Evolutionary conservation across 1,140 invertebrate genomes (phyloP).

Genomic region (Brachionus plicatilis): DNA sequence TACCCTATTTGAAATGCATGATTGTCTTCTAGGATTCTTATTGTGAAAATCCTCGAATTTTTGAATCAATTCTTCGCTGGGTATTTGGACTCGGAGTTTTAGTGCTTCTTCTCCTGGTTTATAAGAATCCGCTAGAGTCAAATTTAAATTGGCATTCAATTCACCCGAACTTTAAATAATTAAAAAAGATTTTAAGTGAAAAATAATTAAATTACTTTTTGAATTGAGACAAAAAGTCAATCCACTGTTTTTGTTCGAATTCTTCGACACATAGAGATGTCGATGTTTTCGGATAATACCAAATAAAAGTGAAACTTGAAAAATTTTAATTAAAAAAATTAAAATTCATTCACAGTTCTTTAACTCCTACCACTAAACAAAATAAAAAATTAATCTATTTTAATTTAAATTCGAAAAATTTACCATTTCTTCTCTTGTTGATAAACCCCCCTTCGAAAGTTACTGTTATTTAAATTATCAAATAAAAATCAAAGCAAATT

Average conservation of each 20-base stretch:
- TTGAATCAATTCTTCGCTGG: background rate
- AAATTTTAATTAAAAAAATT: background rate
- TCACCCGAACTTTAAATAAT: background rate
- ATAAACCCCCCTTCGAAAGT: background rate
- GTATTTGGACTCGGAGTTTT: background rate
- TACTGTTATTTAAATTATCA: too few species aligned
- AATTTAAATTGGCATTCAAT: background rate
- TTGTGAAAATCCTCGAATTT: constrained; percentile 10
- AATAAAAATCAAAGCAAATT: background rate
- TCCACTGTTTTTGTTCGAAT: background rate
- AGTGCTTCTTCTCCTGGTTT: background rate
- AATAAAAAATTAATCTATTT: background rate
- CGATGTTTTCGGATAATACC: background rate
- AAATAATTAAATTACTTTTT: background rate
- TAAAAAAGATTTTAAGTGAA: background rate
- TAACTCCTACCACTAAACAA: background rate
- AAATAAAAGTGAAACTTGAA: background rate
- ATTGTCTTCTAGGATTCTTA: background rate
- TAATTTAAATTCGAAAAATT: background rate
- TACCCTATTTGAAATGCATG: background rate
- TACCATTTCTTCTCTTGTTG: background rate
- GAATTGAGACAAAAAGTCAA: background rate
- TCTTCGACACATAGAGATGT: background rate
- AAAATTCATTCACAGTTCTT: background rate
- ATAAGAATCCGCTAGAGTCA: background rate